These are phyloP conservation scores for Coelinius sp. DNA, from an alignment of 2,888 invertebrate species.

Conservation along the genomic window DNA sequence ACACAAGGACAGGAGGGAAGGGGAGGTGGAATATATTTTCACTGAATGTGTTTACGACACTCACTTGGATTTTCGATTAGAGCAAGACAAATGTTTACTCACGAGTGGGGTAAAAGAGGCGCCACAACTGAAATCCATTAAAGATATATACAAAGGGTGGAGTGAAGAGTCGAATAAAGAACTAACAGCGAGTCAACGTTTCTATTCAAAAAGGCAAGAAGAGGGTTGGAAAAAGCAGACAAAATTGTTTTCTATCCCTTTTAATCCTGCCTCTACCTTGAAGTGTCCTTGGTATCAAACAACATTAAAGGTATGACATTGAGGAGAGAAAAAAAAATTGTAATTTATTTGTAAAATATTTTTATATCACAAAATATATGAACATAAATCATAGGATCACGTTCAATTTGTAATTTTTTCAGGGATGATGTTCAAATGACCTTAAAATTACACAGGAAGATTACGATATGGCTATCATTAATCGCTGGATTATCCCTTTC, in stretches of 20 bases:
- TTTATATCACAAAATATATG: not conserved
- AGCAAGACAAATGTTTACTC: conserved; percentile 40
- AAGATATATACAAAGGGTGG: conserved; percentile 26
- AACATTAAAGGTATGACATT: not conserved
- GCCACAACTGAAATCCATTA: conserved; percentile 44
- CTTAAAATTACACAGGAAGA: conserved; percentile 16
- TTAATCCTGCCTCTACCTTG: not conserved
- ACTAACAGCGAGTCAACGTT: not conserved
- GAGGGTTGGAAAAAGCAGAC: conserved; percentile 3
- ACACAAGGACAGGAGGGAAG: not conserved
- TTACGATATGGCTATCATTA: conserved; percentile 16
- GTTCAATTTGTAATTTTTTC: not conserved
- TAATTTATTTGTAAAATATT: conserved; percentile 10
- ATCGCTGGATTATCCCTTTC: conserved; percentile 32
- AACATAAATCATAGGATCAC: conserved; percentile 17
- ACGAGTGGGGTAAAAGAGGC: conserved; percentile 8
- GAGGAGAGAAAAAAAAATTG: not conserved
- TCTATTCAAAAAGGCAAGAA: not conserved
- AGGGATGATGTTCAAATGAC: not conserved
- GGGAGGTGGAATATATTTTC: not conserved
- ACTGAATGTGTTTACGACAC: conserved; percentile 17
- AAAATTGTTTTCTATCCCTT: conserved; percentile 12
- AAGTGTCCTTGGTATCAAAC: conserved; percentile 9
- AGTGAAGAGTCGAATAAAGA: conserved; percentile 6
- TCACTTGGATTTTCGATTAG: conserved; percentile 42